Percentiles rank a stretch among this genome's conserved stretches.
These are phyloP conservation scores for Scaptomyza tumidula DNA, from an alignment of 2,888 invertebrate genomes.

Conservation along the genomic window DNA sequence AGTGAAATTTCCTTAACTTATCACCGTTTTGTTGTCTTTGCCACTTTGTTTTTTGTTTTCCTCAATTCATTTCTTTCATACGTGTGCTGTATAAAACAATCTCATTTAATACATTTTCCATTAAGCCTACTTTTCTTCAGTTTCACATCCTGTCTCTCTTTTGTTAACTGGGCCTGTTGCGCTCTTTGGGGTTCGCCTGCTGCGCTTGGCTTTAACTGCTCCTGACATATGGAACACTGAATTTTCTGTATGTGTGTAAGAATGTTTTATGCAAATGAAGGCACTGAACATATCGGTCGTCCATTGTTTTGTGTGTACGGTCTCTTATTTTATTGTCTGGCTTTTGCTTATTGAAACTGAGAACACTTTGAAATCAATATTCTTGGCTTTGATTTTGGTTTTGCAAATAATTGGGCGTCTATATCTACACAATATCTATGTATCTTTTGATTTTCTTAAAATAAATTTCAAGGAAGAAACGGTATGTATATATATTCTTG, in stretches of 20 bases:
- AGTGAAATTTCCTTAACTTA: neutral
- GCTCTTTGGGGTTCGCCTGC: constrained; percentile 45
- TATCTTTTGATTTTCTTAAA: neutral
- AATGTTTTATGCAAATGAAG: constrained; percentile 54
- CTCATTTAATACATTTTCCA: constrained; percentile 57
- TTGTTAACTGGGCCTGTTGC: constrained; percentile 43
- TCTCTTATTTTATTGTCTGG: constrained; percentile 35
- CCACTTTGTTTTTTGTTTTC: neutral
- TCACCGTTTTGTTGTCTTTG: neutral
- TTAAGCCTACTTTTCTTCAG: constrained; percentile 48
- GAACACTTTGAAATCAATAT: constrained; percentile 40
- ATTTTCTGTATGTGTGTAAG: neutral
- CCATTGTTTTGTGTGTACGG: constrained; percentile 46
- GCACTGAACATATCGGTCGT: constrained; percentile 41
- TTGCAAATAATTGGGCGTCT: constrained; percentile 43
- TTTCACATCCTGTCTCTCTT: neutral
- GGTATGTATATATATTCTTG: neutral
- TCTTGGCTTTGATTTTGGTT: constrained; percentile 12
- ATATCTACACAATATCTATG: neutral
- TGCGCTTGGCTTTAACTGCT: constrained; percentile 22
- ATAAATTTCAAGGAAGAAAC: neutral
- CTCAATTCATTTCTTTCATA: constrained; percentile 9
- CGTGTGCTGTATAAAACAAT: constrained; percentile 38
- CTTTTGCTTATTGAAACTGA: constrained; percentile 38
- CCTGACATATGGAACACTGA: constrained; percentile 16